phyloP scores from a whole-genome alignment of 2,888 invertebrate species.

The Steinernema hermaphroditum region DNA sequence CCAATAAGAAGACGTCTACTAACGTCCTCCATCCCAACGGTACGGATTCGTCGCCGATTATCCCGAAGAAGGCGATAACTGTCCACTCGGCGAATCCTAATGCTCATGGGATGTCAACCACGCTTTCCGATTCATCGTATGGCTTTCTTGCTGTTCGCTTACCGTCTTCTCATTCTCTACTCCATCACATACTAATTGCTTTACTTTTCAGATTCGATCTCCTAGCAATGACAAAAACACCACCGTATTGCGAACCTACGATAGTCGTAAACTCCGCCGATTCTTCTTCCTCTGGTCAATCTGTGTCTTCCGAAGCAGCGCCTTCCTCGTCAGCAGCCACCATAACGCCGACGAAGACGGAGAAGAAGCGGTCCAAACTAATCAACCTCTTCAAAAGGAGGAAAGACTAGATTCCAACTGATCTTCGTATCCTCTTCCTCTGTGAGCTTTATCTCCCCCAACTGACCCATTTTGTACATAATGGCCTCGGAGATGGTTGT shows the following conservation, averaged over 20 bases:
- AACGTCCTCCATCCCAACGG: slow-evolving; percentile 11
- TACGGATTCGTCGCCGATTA: slow-evolving; percentile 8
- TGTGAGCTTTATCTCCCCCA: slow-evolving; percentile 23
- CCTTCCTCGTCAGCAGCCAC: slow-evolving; percentile 6
- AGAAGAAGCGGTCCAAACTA: slow-evolving; percentile 18
- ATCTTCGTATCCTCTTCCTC: background rate
- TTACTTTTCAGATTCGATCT: slow-evolving; percentile 25
- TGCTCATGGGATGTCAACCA: background rate
- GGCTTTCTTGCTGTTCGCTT: slow-evolving; percentile 7
- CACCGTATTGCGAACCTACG: slow-evolving; percentile 8
- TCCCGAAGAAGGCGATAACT: slow-evolving; percentile 19
- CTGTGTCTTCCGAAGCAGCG: background rate
- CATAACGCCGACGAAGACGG: background rate
- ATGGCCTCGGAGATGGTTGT: background rate
- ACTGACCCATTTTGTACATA: slow-evolving; percentile 9
- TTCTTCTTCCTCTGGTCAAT: slow-evolving; percentile 8
- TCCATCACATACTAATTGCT: background rate
- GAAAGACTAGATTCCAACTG: background rate
- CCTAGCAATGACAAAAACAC: slow-evolving; percentile 25
- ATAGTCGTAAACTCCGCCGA: slow-evolving; percentile 15
- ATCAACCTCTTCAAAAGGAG: slow-evolving; percentile 1
- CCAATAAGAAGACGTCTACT: slow-evolving; percentile 1
- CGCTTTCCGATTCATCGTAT: slow-evolving; percentile 30
- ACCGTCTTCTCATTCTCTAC: background rate
- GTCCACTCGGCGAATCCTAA: slow-evolving; percentile 17